Conservation (phyloP, 2,797 vertebrate species). For the Neostethus bicornis region DNA sequence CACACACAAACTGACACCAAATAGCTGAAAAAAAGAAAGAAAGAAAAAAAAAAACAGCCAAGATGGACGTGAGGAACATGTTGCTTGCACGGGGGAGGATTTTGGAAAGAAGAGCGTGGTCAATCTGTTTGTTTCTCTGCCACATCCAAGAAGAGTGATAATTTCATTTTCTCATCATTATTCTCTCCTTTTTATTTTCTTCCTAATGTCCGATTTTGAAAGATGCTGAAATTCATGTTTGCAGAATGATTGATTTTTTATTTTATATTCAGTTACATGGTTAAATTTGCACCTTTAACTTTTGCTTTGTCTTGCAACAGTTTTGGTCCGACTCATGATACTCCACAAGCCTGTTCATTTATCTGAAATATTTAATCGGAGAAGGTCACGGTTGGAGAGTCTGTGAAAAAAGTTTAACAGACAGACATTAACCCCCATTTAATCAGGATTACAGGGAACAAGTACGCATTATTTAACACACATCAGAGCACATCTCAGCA, state of each 20-base stretch:
- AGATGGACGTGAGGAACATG: slow-evolving; percentile 87
- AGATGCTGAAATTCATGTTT: slow-evolving; percentile 62
- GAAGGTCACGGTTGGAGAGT: slow-evolving; percentile 63
- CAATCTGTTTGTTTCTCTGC: slow-evolving; percentile 87
- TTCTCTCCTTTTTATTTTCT: slow-evolving; percentile 64
- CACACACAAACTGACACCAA: slow-evolving; percentile 73
- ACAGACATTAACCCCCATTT: slow-evolving; percentile 80
- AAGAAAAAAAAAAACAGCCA: slow-evolving; percentile 69
- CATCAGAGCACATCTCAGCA: slow-evolving; percentile 71
- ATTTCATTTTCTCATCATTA: slow-evolving; percentile 78
- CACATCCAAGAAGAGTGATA: slow-evolving; percentile 85
- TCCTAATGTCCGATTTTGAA: slow-evolving; percentile 63
- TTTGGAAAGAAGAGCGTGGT: slow-evolving; percentile 85
- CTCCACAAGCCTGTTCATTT: slow-evolving; percentile 56
- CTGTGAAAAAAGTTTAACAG: slow-evolving; percentile 71
- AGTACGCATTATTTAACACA: slow-evolving; percentile 83
- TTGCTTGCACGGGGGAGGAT: slow-evolving; percentile 86
- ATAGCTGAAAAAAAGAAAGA: slow-evolving; percentile 68
- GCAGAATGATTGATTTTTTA: slow-evolving; percentile 50
- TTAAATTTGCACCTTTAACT: slow-evolving; percentile 34
- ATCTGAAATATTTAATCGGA: slow-evolving; percentile 48
- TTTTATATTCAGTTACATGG: no score
- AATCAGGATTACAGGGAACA: slow-evolving; percentile 83
- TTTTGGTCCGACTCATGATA: slow-evolving; percentile 34
- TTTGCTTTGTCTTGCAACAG: slow-evolving; percentile 13